These are phyloP conservation scores for Megalops atlanticus DNA, from an alignment of 2,113 vertebrate genomes.

Conservation along the genomic window DNA sequence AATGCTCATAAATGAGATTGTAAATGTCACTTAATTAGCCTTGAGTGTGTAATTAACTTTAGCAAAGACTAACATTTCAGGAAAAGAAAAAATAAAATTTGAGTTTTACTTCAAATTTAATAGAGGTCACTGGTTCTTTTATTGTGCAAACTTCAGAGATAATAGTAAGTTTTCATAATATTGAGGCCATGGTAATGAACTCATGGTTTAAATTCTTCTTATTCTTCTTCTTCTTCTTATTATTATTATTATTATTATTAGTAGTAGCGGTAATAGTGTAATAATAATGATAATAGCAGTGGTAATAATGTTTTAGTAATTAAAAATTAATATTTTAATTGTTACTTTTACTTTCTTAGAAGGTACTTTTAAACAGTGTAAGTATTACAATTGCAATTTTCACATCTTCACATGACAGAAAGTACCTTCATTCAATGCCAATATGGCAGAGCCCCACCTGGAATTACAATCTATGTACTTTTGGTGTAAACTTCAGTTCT, in stretches of 20 bases:
- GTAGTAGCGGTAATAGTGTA: no score
- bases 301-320: no score
- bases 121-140: not conserved
- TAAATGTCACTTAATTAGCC: slow-evolving; percentile 13
- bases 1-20: not conserved
- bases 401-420: no score
- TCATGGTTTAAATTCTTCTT: not conserved
- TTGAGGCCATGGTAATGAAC: not conserved
- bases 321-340: no score
- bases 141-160: not conserved
- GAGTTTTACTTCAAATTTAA: not conserved
- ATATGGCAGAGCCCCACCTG: not conserved
- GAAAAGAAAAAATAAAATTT: not conserved
- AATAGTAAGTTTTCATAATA: not conserved
- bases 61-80: not conserved
- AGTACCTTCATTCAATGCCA: not conserved
- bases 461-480: not conserved
- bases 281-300: not conserved
- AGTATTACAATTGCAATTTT: no score
- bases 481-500: not conserved
- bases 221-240: no score
- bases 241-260: no score
- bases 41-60: not conserved
- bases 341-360: no score
- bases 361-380: no score